Evolutionary conservation across 2,797 vertebrate genomes (phyloP).

Genomic region (Hyperoplus lanceolatus): DNA sequence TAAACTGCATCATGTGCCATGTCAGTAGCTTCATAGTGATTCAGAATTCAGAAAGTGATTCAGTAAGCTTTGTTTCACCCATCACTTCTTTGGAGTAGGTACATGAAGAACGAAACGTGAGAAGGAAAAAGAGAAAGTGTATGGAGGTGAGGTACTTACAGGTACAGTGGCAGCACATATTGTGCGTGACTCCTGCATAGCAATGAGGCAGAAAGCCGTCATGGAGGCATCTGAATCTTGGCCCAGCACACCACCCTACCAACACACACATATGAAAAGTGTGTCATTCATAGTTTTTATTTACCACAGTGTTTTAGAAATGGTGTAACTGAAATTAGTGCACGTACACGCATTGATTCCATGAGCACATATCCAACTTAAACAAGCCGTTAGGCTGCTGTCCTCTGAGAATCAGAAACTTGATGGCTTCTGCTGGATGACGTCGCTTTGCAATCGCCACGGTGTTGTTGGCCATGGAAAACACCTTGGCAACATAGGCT

Average conservation of each 20-base stretch:
- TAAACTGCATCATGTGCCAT: background rate
- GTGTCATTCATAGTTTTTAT: background rate
- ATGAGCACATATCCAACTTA: accelerated
- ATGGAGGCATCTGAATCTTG: slow-evolving; percentile 86
- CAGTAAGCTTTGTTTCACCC: background rate
- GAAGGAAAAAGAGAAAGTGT: too few species aligned
- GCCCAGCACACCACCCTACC: slow-evolving; percentile 70
- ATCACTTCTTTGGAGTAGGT: background rate
- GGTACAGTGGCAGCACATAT: slow-evolving; percentile 79
- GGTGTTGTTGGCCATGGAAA: slow-evolving; percentile 83
- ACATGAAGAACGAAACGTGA: background rate
- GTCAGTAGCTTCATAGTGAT: background rate
- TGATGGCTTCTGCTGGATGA: slow-evolving; percentile 84
- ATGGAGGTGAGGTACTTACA: slow-evolving; percentile 78
- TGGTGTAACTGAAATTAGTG: accelerated
- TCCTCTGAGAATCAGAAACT: slow-evolving; percentile 86
- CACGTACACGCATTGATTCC: slow-evolving; percentile 62
- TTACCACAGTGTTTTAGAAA: background rate
- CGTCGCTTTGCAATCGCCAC: slow-evolving; percentile 57
- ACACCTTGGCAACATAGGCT: slow-evolving; percentile 91
- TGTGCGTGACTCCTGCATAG: slow-evolving; percentile 83
- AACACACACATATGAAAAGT: background rate
- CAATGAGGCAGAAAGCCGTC: slow-evolving; percentile 90
- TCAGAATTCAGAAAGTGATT: background rate
- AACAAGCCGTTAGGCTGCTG: slow-evolving; percentile 80